Percentiles rank a stretch among this genome's conserved stretches.
These are phyloP conservation scores for Neomicropteryx cornuta DNA, from an alignment of 1,140 invertebrate species.

Conservation along the genomic window DNA sequence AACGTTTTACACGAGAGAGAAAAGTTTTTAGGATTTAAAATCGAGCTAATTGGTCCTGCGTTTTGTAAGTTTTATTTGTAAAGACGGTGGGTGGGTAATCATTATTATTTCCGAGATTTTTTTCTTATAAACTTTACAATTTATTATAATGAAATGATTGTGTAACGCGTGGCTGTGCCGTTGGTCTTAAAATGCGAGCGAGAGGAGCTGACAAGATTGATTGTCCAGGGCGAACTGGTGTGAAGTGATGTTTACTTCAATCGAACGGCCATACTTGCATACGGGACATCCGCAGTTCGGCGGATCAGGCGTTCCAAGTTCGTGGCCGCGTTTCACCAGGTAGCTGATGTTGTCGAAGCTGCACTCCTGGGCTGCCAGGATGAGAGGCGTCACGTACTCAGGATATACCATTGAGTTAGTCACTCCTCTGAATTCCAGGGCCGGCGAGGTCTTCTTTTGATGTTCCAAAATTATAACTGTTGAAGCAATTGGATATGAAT, in stretches of 20 bases:
- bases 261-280: slow-evolving; percentile 32
- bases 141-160: too few relatives aligned
- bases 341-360: slow-evolving; percentile 59
- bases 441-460: slow-evolving; percentile 28
- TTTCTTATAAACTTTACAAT: too few relatives aligned
- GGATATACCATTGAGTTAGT: slow-evolving; percentile 49
- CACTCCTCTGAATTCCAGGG: slow-evolving; percentile 38
- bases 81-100: too few relatives aligned
- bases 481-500: too few relatives aligned
- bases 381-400: slow-evolving; percentile 57
- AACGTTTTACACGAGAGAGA: too few relatives aligned
- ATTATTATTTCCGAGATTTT: too few relatives aligned
- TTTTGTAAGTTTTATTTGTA: too few relatives aligned
- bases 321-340: slow-evolving; percentile 46
- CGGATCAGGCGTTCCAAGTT: slow-evolving; percentile 45
- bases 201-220: neutral
- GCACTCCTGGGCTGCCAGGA: slow-evolving; percentile 58
- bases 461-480: slow-evolving; percentile 36
- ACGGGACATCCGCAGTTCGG: slow-evolving; percentile 46
- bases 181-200: neutral
- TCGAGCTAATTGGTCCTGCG: too few relatives aligned
- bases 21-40: too few relatives aligned
- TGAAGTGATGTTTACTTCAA: slow-evolving; percentile 2
- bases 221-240: neutral
- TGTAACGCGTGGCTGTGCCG: too few relatives aligned